phyloP scores from a whole-genome alignment of 2,797 vertebrate genomes.

The Pogonophryne albipinna region DNA sequence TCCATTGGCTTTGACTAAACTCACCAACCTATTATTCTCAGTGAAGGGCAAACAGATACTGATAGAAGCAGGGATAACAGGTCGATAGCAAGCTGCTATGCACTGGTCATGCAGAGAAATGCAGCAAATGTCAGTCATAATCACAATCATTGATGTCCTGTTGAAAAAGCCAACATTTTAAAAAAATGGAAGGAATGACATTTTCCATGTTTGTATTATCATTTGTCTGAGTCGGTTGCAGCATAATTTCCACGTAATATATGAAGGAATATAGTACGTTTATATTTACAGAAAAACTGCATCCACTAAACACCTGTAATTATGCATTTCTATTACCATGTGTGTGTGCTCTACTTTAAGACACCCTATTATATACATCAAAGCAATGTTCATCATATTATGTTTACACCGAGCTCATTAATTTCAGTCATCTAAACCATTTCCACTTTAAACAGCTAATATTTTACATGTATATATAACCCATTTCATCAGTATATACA shows the following conservation, averaged over 20 bases:
- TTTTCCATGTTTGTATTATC: slow-evolving; percentile 36
- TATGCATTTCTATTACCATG: slow-evolving; percentile 1
- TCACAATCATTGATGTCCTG: slow-evolving; percentile 52
- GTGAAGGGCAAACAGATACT: slow-evolving; percentile 64
- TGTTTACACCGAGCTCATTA: slow-evolving; percentile 45
- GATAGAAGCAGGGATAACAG: slow-evolving; percentile 54
- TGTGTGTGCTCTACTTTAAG: slow-evolving; percentile 24
- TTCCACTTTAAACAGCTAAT: slow-evolving; percentile 61
- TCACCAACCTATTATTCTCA: slow-evolving; percentile 68
- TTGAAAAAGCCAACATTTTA: slow-evolving; percentile 4
- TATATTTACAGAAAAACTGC: slow-evolving; percentile 8
- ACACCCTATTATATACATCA: slow-evolving; percentile 50
- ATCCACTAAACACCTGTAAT: slow-evolving; percentile 1
- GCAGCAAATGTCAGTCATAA: slow-evolving; percentile 58
- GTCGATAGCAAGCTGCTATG: slow-evolving; percentile 55
- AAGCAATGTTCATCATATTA: slow-evolving; percentile 52
- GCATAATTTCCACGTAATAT: slow-evolving; percentile 16
- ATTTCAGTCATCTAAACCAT: slow-evolving; percentile 46
- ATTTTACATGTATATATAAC: slow-evolving; percentile 52
- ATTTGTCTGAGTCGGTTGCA: slow-evolving; percentile 3
- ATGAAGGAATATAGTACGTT: not conserved
- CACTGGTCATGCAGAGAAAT: slow-evolving; percentile 41
- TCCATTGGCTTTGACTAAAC: slow-evolving; percentile 70
- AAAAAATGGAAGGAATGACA: slow-evolving; percentile 15
- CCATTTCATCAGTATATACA: slow-evolving; percentile 38